Evolutionary conservation across 2,113 vertebrate species (phyloP).

Genomic region (Thermophis baileyi): DNA sequence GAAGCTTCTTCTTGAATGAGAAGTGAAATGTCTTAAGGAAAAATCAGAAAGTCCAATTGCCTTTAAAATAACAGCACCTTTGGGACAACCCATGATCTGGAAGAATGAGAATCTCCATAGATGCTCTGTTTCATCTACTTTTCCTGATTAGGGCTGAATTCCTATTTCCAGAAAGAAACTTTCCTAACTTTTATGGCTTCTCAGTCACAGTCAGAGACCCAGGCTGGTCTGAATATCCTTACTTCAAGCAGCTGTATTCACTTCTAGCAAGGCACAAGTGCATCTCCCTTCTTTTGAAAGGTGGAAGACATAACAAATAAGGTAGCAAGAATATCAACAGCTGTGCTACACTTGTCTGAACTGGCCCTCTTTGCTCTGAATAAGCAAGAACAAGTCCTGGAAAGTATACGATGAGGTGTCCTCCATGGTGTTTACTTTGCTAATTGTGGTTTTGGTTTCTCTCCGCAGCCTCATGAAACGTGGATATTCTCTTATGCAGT

Average conservation of each 20-base stretch:
- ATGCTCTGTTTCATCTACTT: background rate
- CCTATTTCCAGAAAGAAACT: background rate
- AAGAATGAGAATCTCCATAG: background rate
- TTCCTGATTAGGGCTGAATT: background rate
- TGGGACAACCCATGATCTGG: background rate
- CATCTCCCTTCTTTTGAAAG: background rate
- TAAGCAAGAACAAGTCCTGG: background rate
- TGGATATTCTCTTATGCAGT: background rate
- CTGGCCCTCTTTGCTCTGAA: background rate
- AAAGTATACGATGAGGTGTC: background rate
- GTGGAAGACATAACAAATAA: background rate
- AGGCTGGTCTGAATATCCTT: accelerated
- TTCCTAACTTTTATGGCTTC: background rate
- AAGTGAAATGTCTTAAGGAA: background rate
- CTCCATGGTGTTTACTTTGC: background rate
- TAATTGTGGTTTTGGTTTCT: background rate
- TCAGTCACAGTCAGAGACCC: background rate
- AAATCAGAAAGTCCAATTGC: background rate
- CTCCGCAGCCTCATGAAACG: background rate
- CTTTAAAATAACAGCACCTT: background rate
- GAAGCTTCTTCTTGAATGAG: background rate
- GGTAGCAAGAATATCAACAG: background rate
- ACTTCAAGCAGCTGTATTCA: background rate
- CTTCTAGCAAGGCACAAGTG: background rate
- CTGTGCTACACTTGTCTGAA: background rate